phyloP scores from a whole-genome alignment of 2,888 invertebrate genomes.

The Eupithecia pulchellata region DNA sequence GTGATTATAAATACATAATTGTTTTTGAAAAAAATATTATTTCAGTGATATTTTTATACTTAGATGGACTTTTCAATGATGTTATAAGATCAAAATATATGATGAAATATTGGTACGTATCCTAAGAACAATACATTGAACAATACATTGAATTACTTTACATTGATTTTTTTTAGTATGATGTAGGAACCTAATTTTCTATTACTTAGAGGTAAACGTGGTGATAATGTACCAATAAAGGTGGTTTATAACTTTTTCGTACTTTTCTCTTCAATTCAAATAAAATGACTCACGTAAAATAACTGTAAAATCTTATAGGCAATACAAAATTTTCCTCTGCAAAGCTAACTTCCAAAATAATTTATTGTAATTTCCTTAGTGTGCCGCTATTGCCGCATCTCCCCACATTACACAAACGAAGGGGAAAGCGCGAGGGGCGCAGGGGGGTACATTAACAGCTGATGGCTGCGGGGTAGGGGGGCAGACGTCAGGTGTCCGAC shows the following conservation, averaged over 20 bases:
- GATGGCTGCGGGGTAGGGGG: slow-evolving; percentile 71
- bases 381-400: slow-evolving; percentile 65
- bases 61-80: too few relatives aligned
- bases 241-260: background rate
- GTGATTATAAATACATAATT: background rate
- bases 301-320: slow-evolving; percentile 7
- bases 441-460: slow-evolving; percentile 81
- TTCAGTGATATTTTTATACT: background rate
- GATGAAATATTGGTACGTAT: too few relatives aligned
- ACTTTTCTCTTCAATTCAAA: slow-evolving; percentile 2
- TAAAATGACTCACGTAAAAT: slow-evolving; percentile 10
- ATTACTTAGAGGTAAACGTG: background rate
- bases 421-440: slow-evolving; percentile 78
- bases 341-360: slow-evolving; percentile 20
- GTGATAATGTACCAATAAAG: background rate
- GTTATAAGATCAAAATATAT: too few relatives aligned
- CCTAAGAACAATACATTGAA: too few relatives aligned
- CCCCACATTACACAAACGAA: slow-evolving; percentile 85
- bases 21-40: background rate
- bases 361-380: slow-evolving; percentile 51
- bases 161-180: too few relatives aligned
- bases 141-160: too few relatives aligned
- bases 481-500: slow-evolving; percentile 81
- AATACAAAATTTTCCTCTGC: slow-evolving; percentile 5
- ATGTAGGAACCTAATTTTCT: background rate